Evolutionary conservation across 2,113 vertebrate species (phyloP), one percentile per base, ranked within the genome.

Genomic region (Pachypanchax playfairii): DNA sequence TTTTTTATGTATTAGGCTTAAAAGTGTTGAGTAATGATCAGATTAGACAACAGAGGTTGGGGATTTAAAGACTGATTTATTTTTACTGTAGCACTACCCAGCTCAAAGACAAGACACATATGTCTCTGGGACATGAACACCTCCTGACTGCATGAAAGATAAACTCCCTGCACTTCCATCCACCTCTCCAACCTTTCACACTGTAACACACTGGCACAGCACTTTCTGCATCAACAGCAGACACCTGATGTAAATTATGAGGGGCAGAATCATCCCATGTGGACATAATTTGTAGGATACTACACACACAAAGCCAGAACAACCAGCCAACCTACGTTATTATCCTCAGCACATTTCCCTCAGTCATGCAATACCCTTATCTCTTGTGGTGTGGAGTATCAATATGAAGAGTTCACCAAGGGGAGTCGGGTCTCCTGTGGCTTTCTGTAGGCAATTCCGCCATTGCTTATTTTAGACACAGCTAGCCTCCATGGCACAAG

Each of bases 391-490:
- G 31, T 52, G 31, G 59, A 78, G 72, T 72, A 86, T 83, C 80
- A 86, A 64, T 75, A 67, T 42, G 61, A 72, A 70, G 75, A 75
- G 75, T 58, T 79, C 64, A 68, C 81, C 55, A 26, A 71, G 75
- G 77, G 82, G 61, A 85, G 75, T 65, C 31, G 1, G 64, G 56
- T 84, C 87, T 82, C 80, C 72, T 29, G 85, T 58, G 77, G 77
- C 57, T 81, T 82, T 83, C 72, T 64, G 55, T 82, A 78, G 76
- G 79, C 80, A 66, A 77, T 71, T 80, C 81, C 62, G 44, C 65
- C 33, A 55, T 57, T 70, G 76, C 88, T 88, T 85, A 86, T 86
- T 90, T 88, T 84, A 85, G 82, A 80, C 51, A 20, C 66, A 33
- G 70, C 74, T 85, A 65, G 64, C 58, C 26, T 82, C 66, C 55